phyloP scores from a whole-genome alignment of 2,797 vertebrate genomes.

The Acropternis orthonyx region DNA sequence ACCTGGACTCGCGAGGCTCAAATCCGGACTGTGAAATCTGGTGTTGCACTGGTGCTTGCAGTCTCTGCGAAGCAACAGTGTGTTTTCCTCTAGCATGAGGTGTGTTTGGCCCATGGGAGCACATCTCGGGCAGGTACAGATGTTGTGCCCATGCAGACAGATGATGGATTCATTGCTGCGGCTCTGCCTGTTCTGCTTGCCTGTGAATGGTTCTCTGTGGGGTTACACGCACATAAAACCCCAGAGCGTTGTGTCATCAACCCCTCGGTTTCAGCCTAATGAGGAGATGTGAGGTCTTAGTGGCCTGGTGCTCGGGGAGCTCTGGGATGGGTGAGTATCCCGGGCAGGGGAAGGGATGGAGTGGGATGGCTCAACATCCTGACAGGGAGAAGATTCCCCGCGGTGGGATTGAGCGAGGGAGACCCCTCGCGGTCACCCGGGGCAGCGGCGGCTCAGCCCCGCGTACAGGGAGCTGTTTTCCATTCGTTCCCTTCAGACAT shows the following conservation, averaged over 20 bases:
- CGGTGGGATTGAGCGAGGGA: background rate
- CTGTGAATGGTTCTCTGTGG: background rate
- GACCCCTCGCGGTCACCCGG: conserved; percentile 37
- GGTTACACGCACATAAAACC: background rate
- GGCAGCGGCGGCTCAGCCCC: background rate
- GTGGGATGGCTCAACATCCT: background rate
- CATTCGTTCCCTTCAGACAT: background rate
- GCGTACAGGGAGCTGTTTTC: background rate
- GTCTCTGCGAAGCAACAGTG: background rate
- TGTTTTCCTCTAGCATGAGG: background rate
- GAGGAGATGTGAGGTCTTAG: background rate
- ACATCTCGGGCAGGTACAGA: fast-evolving
- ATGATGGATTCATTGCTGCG: background rate
- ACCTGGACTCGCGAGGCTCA: background rate
- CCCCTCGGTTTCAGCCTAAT: background rate
- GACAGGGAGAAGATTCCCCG: background rate
- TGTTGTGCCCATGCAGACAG: fast-evolving
- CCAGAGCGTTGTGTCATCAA: background rate
- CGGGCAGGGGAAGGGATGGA: background rate
- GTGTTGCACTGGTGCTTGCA: background rate
- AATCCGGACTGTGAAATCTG: background rate
- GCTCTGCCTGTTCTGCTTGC: background rate
- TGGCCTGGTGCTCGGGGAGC: background rate
- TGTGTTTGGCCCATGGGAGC: background rate
- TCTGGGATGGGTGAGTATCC: background rate